phyloP scores from a whole-genome alignment of 1,140 invertebrate genomes.

The Neodiprion fabricii region DNA sequence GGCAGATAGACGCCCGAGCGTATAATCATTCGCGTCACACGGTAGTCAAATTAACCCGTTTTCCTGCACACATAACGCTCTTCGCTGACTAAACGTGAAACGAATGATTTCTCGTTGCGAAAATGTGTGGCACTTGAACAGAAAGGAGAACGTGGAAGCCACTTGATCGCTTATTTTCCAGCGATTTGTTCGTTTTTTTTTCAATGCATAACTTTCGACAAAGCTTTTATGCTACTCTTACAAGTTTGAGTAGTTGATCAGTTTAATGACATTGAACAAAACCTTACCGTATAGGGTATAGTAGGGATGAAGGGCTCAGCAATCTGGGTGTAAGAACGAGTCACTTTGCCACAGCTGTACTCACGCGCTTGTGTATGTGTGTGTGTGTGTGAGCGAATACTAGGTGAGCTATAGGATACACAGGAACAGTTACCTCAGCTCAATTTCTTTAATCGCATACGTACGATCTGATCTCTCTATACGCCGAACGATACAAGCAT shows the following conservation, averaged over 20 bases:
- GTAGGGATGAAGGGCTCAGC: neutral
- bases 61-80: neutral
- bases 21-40: constrained; percentile 9
- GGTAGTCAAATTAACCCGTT: neutral
- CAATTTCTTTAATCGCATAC: too few relatives aligned
- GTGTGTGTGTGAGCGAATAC: too few relatives aligned
- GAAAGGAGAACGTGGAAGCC: neutral
- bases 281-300: neutral
- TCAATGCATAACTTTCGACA: neutral
- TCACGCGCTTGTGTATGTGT: too few relatives aligned
- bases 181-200: neutral
- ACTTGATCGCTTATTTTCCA: neutral
- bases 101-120: neutral
- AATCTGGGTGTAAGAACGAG: too few relatives aligned
- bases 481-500: too few relatives aligned
- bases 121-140: neutral
- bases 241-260: neutral
- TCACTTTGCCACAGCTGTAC: too few relatives aligned
- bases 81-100: neutral
- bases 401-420: too few relatives aligned
- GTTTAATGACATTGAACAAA: neutral
- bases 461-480: too few relatives aligned
- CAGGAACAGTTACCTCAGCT: too few relatives aligned
- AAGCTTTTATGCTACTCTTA: neutral
- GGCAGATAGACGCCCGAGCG: constrained; percentile 8